These are phyloP conservation scores for Ceraclea dissimilis DNA, from an alignment of 2,888 invertebrate genomes.

Conservation along the genomic window DNA sequence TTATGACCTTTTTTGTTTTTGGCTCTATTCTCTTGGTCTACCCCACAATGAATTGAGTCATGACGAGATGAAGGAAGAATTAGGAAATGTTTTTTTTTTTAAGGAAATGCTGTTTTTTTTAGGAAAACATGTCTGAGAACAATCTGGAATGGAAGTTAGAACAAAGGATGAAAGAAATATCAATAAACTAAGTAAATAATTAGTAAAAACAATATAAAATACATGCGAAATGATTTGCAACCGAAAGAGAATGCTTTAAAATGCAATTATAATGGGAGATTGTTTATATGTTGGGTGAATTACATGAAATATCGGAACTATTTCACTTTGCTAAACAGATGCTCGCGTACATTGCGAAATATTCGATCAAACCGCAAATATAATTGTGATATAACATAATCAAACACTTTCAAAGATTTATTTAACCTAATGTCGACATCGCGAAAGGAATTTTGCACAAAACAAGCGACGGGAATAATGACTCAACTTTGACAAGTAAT, in stretches of 20 bases:
- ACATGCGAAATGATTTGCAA: not conserved
- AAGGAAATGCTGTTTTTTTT: too few relatives aligned
- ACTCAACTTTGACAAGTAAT: conserved; percentile 49
- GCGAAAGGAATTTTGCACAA: conserved; percentile 7
- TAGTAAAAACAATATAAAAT: not conserved
- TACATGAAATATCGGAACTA: not conserved
- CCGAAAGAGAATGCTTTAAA: not conserved
- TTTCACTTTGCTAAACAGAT: not conserved
- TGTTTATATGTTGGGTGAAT: not conserved
- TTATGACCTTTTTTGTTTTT: too few relatives aligned
- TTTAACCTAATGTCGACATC: not conserved
- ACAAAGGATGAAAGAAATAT: too few relatives aligned
- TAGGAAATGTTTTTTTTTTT: too few relatives aligned
- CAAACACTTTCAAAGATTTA: not conserved
- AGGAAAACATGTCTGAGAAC: too few relatives aligned
- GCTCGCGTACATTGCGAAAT: not conserved
- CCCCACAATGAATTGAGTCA: too few relatives aligned
- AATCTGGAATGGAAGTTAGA: too few relatives aligned
- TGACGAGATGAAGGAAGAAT: too few relatives aligned
- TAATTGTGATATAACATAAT: not conserved
- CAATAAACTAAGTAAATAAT: too few relatives aligned
- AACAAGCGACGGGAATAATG: conserved; percentile 35
- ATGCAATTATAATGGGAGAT: not conserved
- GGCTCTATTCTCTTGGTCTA: too few relatives aligned
- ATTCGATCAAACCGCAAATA: not conserved